Evolutionary conservation across 2,113 vertebrate species (phyloP).

Genomic region (Platysternon megacephalum): DNA sequence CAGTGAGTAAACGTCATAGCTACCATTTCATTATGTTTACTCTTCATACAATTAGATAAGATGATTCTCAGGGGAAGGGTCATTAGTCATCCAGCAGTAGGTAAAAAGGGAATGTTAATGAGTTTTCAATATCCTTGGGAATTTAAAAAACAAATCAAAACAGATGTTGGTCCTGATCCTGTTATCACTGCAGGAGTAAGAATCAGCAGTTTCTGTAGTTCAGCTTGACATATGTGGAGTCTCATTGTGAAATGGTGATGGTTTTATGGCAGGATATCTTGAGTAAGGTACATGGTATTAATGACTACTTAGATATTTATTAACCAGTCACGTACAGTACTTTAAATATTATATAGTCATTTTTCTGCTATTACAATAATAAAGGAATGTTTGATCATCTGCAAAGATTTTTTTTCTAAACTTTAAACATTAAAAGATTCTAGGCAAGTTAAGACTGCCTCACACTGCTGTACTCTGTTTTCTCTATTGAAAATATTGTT

Average conservation of each 20-base stretch:
- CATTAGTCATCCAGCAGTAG: background rate
- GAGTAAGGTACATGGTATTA: background rate
- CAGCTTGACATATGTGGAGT: background rate
- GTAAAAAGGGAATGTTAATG: background rate
- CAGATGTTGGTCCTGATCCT: background rate
- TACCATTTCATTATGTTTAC: background rate
- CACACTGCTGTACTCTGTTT: background rate
- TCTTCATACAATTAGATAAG: background rate
- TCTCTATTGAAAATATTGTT: background rate
- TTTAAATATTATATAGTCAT: background rate
- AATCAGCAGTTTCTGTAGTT: rapidly evolving
- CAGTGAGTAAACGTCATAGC: slow-evolving; percentile 77
- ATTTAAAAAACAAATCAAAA: background rate
- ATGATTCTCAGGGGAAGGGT: background rate
- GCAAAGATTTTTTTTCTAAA: background rate
- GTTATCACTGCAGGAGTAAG: background rate
- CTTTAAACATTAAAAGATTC: rapidly evolving
- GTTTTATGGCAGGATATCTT: background rate
- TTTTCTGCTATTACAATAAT: background rate
- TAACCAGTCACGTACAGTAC: background rate
- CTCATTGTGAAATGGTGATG: background rate
- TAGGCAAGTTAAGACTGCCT: background rate
- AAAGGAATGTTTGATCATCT: background rate
- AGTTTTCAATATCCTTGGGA: background rate
- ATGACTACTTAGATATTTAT: slow-evolving; percentile 44